Percentiles rank a stretch among this genome's conserved stretches.
Evolutionary conservation across 2,113 vertebrate species (phyloP).

Genomic region (Xiphophorus maculatus): DNA sequence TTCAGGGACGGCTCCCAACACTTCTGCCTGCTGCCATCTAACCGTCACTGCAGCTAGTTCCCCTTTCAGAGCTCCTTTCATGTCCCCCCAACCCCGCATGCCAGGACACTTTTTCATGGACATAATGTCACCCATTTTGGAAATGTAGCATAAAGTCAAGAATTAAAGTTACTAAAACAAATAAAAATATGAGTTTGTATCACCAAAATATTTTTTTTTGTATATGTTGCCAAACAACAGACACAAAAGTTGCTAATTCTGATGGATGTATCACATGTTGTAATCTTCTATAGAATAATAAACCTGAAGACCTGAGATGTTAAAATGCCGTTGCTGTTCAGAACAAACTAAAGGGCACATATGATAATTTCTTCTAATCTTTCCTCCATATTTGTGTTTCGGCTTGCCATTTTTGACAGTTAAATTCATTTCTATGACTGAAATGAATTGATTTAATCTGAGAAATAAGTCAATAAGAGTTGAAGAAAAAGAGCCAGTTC

Average conservation of each 20-base stretch:
- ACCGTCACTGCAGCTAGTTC: slow-evolving; percentile 20
- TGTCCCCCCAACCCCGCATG: not conserved
- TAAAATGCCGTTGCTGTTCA: not conserved
- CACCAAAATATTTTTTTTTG: not conserved
- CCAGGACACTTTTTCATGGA: not conserved
- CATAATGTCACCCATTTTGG: slow-evolving; percentile 13
- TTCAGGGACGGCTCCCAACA: slow-evolving; percentile 7
- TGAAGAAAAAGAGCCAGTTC: too few relatives aligned
- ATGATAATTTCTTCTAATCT: not conserved
- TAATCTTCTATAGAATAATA: too few relatives aligned
- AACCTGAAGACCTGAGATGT: too few relatives aligned
- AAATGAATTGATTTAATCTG: too few relatives aligned
- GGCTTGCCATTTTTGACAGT: not conserved
- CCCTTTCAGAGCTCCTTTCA: slow-evolving; percentile 20
- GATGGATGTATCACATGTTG: not conserved
- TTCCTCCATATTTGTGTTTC: not conserved
- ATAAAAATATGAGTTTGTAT: not conserved
- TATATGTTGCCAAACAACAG: not conserved
- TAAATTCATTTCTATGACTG: not conserved
- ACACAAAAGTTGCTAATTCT: not conserved
- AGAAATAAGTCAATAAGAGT: too few relatives aligned
- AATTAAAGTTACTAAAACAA: not conserved
- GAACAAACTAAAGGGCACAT: not conserved
- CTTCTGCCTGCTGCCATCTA: slow-evolving; percentile 1
- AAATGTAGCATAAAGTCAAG: not conserved